A percentile compares a stretch with the other conserved stretches of the same genome.
Conservation (phyloP, 2,888 invertebrate genomes). For the Andricus quercusramuli region DNA sequence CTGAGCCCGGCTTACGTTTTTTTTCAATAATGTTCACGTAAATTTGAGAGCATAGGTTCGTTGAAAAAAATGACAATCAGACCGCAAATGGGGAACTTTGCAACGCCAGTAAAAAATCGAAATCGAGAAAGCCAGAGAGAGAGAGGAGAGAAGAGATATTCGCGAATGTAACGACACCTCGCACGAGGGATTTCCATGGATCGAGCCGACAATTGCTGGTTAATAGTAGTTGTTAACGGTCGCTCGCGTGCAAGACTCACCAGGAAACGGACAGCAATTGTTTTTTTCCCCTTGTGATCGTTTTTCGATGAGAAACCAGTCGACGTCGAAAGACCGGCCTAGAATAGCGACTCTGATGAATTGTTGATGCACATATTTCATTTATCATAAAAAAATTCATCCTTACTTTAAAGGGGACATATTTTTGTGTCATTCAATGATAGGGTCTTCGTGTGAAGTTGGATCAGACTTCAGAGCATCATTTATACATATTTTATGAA, state of each 20-base stretch:
- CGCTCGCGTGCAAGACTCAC: constrained; percentile 34
- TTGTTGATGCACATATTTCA: constrained; percentile 3
- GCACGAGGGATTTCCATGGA: constrained; percentile 57
- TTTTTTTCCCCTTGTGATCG: constrained; percentile 5
- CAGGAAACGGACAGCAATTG: constrained; percentile 25
- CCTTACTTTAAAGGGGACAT: not conserved
- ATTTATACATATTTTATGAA: not conserved
- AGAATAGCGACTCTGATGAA: constrained; percentile 1
- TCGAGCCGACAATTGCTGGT: constrained; percentile 43
- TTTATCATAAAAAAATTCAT: not conserved
- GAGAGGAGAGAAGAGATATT: constrained; percentile 45
- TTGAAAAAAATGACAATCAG: not conserved
- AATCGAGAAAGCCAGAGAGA: not conserved
- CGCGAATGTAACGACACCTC: constrained; percentile 56
- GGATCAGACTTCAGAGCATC: not conserved
- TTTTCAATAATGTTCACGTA: too few species aligned
- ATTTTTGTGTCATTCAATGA: not conserved
- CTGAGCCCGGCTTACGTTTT: too few species aligned
- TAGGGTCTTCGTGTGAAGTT: not conserved
- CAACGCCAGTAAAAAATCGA: constrained; percentile 22
- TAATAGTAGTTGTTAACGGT: constrained; percentile 41
- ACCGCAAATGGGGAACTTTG: not conserved
- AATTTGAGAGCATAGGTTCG: not conserved
- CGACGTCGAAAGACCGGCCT: constrained; percentile 9
- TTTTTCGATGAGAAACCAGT: constrained; percentile 37